Conservation (phyloP, 2,113 vertebrate genomes). For the Cinclus cinclus region DNA sequence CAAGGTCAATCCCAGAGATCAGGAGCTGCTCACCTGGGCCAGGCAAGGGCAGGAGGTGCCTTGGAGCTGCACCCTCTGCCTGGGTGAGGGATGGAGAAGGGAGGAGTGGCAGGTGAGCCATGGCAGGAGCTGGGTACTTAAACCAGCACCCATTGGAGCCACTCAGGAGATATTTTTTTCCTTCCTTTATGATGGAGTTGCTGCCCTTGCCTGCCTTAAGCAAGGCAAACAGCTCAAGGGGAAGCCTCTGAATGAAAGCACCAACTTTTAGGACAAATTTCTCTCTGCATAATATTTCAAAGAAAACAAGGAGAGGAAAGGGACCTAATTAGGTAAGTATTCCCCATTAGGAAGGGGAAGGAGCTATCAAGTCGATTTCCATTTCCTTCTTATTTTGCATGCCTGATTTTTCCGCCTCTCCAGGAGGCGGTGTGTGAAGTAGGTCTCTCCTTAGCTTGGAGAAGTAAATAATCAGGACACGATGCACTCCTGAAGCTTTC, state of each 20-base stretch:
- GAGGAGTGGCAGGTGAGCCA: not conserved
- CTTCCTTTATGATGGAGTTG: not conserved
- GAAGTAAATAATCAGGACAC: conserved; percentile 49
- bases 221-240: not conserved
- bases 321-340: conserved; percentile 55
- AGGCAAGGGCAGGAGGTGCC: not conserved
- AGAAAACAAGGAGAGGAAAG: conserved; percentile 39
- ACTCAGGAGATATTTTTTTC: not conserved
- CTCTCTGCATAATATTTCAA: not conserved
- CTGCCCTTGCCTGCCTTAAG: not conserved
- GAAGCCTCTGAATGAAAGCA: not conserved
- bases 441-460: conserved; percentile 10
- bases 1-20: not conserved
- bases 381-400: conserved; percentile 43
- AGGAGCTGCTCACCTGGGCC: not conserved
- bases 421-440: conserved; percentile 45
- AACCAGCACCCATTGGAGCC: not conserved
- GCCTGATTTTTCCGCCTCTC: conserved; percentile 48
- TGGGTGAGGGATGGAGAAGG: not conserved
- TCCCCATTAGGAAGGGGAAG: conserved; percentile 45
- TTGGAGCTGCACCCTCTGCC: not conserved
- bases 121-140: not conserved
- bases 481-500: not conserved
- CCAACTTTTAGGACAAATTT: conserved; percentile 31
- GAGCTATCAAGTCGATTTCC: conserved; percentile 49